Evolutionary conservation across 1,140 invertebrate genomes (phyloP).

Genomic region (Drosophila murphyi): DNA sequence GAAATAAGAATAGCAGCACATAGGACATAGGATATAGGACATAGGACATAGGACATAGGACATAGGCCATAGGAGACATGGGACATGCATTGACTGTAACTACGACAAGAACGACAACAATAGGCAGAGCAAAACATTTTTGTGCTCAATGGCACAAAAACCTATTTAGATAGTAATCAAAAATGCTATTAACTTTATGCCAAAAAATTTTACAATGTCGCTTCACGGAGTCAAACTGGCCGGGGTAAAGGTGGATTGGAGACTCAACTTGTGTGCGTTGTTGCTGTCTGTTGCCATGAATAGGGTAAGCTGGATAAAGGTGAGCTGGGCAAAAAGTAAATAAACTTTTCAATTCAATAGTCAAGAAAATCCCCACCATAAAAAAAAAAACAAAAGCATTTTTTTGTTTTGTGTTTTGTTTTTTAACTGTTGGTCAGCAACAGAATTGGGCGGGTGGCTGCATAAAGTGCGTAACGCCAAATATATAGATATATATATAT

Average conservation of each 20-base stretch:
- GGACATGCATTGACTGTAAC: conserved; percentile 1
- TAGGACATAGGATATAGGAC: neutral
- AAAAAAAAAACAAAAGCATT: conserved; percentile 11
- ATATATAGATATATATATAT: neutral
- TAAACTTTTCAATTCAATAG: conserved; percentile 74
- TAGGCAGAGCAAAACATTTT: conserved; percentile 62
- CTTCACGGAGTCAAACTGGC: conserved; percentile 5
- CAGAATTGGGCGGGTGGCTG: neutral
- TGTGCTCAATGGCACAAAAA: conserved; percentile 75
- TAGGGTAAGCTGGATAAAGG: conserved; percentile 20
- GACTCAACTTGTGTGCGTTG: neutral
- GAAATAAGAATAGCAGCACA: neutral
- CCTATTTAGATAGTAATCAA: conserved; percentile 76
- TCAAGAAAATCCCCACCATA: conserved; percentile 70
- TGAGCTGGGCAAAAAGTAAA: conserved; percentile 60
- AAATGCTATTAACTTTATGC: conserved; percentile 76
- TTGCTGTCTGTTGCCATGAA: conserved; percentile 3
- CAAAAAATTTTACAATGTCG: conserved; percentile 75
- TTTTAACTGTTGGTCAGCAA: conserved; percentile 1
- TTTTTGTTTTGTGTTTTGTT: neutral
- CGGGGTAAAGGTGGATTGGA: neutral
- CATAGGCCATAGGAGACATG: neutral
- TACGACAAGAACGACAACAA: conserved; percentile 35
- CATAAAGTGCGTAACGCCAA: conserved; percentile 49
- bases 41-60: neutral